A percentile compares a stretch with the other conserved stretches of the same genome.
Evolutionary conservation across 1,140 invertebrate genomes (phyloP).

Genomic region (Ostrea edulis): DNA sequence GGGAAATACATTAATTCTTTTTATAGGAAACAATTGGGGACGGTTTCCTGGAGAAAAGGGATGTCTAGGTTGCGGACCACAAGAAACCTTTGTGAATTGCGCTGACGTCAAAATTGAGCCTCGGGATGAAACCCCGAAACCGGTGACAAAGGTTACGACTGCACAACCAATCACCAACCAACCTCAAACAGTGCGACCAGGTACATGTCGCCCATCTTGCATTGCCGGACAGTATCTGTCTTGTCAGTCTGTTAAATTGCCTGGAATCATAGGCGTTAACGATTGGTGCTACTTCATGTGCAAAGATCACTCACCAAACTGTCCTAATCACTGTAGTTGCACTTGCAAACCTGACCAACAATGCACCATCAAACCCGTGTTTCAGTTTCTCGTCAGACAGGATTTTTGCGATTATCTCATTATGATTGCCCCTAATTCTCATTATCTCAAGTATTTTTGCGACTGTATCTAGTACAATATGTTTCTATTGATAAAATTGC

Average conservation of each 20-base stretch:
- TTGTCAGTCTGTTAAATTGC: not conserved
- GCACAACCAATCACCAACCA: no score
- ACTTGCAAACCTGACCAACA: not conserved
- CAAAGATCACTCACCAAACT: not conserved
- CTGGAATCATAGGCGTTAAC: not conserved
- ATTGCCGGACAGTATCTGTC: not conserved
- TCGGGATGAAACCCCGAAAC: no score
- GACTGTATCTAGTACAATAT: not conserved
- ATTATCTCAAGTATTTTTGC: not conserved
- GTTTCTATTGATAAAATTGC: no score
- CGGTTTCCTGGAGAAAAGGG: not conserved
- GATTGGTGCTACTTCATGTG: not conserved
- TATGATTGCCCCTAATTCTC: not conserved
- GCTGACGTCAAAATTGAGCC: not conserved
- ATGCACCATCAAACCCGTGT: not conserved
- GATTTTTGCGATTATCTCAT: not conserved
- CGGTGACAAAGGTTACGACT: no score
- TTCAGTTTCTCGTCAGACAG: not conserved
- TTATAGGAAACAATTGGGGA: not conserved
- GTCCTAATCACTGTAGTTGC: not conserved
- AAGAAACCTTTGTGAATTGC: conserved; percentile 17
- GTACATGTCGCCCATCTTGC: not conserved
- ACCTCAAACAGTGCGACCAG: not conserved
- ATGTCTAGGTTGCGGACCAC: not conserved
- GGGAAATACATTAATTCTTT: not conserved